phyloP scores from a whole-genome alignment of 2,888 invertebrate species.

The Cantharis rustica region DNA sequence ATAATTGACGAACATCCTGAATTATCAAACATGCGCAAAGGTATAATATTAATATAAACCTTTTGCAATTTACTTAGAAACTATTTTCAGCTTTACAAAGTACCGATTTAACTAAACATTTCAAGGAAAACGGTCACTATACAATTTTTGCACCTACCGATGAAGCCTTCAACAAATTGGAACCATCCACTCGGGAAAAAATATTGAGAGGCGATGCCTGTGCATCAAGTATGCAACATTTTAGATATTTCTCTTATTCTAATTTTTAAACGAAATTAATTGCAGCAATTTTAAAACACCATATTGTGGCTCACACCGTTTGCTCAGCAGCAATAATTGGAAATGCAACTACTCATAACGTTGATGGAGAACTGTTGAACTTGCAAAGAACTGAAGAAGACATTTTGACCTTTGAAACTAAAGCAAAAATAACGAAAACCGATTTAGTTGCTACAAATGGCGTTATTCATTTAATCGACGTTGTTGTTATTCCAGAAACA shows the following conservation, averaged over 20 bases:
- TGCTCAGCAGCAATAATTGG: conserved; percentile 66
- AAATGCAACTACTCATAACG: conserved; percentile 59
- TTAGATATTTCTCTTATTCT: neutral
- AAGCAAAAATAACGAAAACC: conserved; percentile 61
- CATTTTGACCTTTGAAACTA: conserved; percentile 62
- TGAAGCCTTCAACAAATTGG: conserved; percentile 67
- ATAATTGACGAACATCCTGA: conserved; percentile 63
- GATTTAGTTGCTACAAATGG: conserved; percentile 75
- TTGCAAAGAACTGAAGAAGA: conserved; percentile 59
- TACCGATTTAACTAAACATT: conserved; percentile 60
- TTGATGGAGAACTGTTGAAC: conserved; percentile 57
- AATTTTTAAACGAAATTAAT: conserved; percentile 23
- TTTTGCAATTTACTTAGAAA: conserved; percentile 2
- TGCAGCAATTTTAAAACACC: conserved; percentile 68
- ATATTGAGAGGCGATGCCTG: conserved; percentile 64
- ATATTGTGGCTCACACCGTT: conserved; percentile 69
- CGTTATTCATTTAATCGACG: conserved; percentile 72
- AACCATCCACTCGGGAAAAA: conserved; percentile 58
- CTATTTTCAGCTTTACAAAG: conserved; percentile 60
- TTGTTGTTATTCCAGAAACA: conserved; percentile 67
- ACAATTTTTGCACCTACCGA: conserved; percentile 72
- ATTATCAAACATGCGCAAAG: conserved; percentile 62
- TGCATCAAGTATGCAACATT: conserved; percentile 58
- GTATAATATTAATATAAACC: conserved; percentile 40
- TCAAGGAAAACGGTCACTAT: conserved; percentile 61